Evolutionary conservation across 1,140 invertebrate genomes (phyloP).

Genomic region (Galendromus occidentalis): DNA sequence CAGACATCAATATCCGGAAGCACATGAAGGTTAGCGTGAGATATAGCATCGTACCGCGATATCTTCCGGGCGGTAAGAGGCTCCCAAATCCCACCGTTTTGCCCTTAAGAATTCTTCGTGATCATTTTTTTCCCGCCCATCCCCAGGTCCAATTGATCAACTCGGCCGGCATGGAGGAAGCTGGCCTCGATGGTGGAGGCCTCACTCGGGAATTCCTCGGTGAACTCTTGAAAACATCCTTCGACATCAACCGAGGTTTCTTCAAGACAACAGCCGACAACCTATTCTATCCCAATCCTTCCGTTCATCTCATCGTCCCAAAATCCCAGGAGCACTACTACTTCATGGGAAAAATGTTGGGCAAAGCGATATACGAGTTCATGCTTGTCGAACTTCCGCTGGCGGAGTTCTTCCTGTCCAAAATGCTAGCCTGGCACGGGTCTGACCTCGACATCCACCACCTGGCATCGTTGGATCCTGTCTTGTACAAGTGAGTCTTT

Average conservation of each 20-base stretch:
- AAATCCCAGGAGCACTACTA: slow-evolving; percentile 79
- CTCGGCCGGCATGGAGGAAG: slow-evolving; percentile 68
- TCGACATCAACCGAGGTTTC: slow-evolving; percentile 88
- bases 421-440: slow-evolving; percentile 51
- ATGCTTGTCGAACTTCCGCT: slow-evolving; percentile 79
- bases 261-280: slow-evolving; percentile 79
- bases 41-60: too few relatives aligned
- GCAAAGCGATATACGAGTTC: slow-evolving; percentile 86
- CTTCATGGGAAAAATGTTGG: slow-evolving; percentile 82
- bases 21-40: background rate
- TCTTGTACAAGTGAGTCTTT: slow-evolving; percentile 44
- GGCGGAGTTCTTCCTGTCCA: slow-evolving; percentile 75
- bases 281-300: slow-evolving; percentile 84
- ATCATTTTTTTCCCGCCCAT: too few relatives aligned
- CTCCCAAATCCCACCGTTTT: background rate
- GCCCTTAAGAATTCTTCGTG: background rate
- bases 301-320: slow-evolving; percentile 55
- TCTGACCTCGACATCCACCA: slow-evolving; percentile 75
- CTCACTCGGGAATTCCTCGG: slow-evolving; percentile 72
- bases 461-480: slow-evolving; percentile 73
- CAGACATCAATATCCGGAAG: slow-evolving; percentile 34
- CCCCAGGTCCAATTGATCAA: slow-evolving; percentile 77
- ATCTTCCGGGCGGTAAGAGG: background rate
- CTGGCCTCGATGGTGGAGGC: slow-evolving; percentile 84
- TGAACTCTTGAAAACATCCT: slow-evolving; percentile 75